These are phyloP conservation scores for Eulacestoma nigropectus DNA, from an alignment of 2,113 vertebrate species.

Conservation along the genomic window DNA sequence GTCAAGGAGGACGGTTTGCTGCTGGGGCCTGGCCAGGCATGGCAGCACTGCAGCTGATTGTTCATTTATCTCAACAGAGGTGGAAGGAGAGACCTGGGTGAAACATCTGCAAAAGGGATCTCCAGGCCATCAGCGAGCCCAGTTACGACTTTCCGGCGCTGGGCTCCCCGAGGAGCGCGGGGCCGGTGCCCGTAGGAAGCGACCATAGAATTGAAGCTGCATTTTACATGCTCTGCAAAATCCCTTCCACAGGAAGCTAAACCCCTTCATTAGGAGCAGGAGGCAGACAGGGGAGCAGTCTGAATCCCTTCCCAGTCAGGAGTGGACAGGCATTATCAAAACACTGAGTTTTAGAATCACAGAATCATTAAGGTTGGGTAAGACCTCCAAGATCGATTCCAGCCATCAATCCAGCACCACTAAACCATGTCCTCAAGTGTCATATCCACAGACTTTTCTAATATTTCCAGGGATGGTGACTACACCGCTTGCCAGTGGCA, in stretches of 20 bases:
- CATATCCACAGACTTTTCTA: not conserved
- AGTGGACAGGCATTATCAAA: not conserved
- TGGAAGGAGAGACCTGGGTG: not conserved
- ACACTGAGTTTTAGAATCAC: not conserved
- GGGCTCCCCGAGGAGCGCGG: not conserved
- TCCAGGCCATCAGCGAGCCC: not conserved
- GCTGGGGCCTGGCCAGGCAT: accelerated
- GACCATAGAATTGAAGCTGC: not conserved
- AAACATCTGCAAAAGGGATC: slow-evolving; percentile 61
- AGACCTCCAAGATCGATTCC: not conserved
- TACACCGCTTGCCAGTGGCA: not conserved
- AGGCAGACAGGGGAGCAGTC: not conserved
- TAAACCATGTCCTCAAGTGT: not conserved
- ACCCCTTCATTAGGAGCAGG: not conserved
- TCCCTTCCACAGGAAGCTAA: not conserved
- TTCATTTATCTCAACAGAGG: not conserved
- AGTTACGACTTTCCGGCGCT: not conserved
- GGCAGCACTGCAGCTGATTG: not conserved
- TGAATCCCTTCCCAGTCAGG: not conserved
- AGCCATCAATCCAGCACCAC: not conserved
- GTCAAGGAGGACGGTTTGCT: not conserved
- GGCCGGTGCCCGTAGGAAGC: not conserved
- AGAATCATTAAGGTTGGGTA: not conserved
- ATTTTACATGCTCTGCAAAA: slow-evolving; percentile 14
- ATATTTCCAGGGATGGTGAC: not conserved